These are phyloP conservation scores for Arnoldichthys spilopterus DNA, from an alignment of 2,797 vertebrate species.

Conservation along the genomic window DNA sequence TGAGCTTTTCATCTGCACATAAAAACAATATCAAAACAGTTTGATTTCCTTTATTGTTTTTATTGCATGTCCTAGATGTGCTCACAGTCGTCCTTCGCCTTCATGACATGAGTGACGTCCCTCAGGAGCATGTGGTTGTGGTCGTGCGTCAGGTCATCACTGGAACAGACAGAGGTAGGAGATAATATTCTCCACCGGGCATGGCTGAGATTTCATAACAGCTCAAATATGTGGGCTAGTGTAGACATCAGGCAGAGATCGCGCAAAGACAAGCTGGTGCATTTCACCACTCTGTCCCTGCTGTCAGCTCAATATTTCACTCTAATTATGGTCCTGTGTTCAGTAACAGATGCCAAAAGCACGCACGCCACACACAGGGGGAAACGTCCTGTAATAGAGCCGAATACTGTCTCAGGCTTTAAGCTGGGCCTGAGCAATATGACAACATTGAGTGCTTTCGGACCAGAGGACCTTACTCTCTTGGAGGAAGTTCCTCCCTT, in stretches of 20 bases:
- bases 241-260: not conserved
- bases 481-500: no score
- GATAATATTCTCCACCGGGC: not conserved
- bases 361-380: not conserved
- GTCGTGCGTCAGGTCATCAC: constrained; percentile 31
- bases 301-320: not conserved
- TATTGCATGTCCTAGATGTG: not conserved
- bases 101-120: not conserved
- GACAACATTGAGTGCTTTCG: not conserved
- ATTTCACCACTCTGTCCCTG: not conserved
- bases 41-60: not conserved
- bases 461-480: no score
- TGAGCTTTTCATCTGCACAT: not conserved
- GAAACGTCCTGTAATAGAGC: not conserved
- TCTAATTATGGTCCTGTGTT: not conserved
- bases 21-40: not conserved
- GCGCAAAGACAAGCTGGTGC: not conserved
- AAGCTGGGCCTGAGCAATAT: not conserved
- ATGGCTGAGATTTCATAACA: not conserved
- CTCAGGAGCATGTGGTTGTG: not conserved
- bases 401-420: not conserved
- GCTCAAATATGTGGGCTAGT: not conserved
- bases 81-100: not conserved
- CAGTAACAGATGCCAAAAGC: not conserved
- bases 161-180: constrained; percentile 19